Evolutionary conservation across 2,113 vertebrate genomes (phyloP).

Genomic region (Choloepus hoffmanni): DNA sequence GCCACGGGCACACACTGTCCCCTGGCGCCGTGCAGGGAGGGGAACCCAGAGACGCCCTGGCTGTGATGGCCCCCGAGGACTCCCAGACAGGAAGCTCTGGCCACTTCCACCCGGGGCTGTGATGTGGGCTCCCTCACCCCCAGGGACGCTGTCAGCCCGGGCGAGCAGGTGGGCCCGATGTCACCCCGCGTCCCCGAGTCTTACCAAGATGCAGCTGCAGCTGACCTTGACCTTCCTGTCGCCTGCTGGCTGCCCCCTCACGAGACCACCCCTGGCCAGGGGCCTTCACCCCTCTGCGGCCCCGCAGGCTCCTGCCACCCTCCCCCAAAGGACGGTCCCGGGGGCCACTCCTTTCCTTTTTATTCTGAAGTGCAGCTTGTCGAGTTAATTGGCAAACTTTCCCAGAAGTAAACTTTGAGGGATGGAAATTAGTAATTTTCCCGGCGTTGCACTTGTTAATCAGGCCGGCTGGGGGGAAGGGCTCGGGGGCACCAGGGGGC

Average conservation of each 20-base stretch:
- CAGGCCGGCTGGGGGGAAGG: slow-evolving; percentile 63
- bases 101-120: neutral
- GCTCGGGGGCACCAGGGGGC: neutral
- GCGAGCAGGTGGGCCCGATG: neutral
- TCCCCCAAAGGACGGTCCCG: neutral
- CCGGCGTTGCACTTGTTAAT: slow-evolving; percentile 62
- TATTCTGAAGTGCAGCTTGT: slow-evolving; percentile 41
- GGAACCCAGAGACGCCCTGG: neutral
- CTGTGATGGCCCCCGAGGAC: neutral
- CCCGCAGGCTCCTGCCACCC: neutral
- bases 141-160: accelerated
- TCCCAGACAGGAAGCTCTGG: neutral
- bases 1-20: no score
- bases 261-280: neutral
- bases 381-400: slow-evolving; percentile 83
- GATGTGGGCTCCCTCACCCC: accelerated
- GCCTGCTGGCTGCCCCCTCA: neutral
- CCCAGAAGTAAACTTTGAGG: slow-evolving; percentile 81
- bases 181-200: accelerated
- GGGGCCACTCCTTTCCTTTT: neutral
- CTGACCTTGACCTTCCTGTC: neutral
- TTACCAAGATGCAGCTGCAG: no score
- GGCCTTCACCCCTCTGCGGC: neutral
- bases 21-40: no score
- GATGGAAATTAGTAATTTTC: slow-evolving; percentile 78